Percentiles rank a stretch among this genome's conserved stretches.
These are phyloP conservation scores for Cynoglossus semilaevis DNA, from an alignment of 2,113 vertebrate genomes.

Conservation along the genomic window DNA sequence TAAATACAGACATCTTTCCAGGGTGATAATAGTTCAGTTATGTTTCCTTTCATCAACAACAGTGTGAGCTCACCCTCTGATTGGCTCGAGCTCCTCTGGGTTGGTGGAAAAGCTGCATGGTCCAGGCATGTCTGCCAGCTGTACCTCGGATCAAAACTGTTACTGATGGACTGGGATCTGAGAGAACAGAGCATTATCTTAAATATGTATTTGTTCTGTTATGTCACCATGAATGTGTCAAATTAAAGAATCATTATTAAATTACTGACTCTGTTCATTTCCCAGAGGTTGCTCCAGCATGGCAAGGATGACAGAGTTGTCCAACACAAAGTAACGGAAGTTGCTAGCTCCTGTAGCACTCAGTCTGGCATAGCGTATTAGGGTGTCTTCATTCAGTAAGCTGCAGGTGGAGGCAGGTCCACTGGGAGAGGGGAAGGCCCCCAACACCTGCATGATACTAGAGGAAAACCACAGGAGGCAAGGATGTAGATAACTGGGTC, in stretches of 20 bases:
- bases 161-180: slow-evolving; percentile 91
- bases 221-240: neutral
- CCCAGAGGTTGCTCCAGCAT: slow-evolving; percentile 97
- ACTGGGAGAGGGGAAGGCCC: slow-evolving; percentile 93
- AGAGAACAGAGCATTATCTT: slow-evolving; percentile 20
- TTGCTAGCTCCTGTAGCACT: slow-evolving; percentile 87
- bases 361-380: slow-evolving; percentile 91
- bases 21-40: neutral
- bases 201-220: neutral
- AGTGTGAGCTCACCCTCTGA: slow-evolving; percentile 83
- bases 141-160: slow-evolving; percentile 90
- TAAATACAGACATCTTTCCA: neutral
- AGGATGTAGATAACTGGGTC: slow-evolving; percentile 25
- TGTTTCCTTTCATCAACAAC: neutral
- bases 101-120: slow-evolving; percentile 93
- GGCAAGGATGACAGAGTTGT: slow-evolving; percentile 93
- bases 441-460: slow-evolving; percentile 96
- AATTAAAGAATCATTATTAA: neutral
- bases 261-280: slow-evolving; percentile 91
- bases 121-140: slow-evolving; percentile 94
- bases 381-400: slow-evolving; percentile 90
- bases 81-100: slow-evolving; percentile 91
- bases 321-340: slow-evolving; percentile 94
- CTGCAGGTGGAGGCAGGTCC: slow-evolving; percentile 95
- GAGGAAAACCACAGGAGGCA: slow-evolving; percentile 33